Evolutionary conservation across 2,797 vertebrate genomes (phyloP).

Genomic region (Cyprinodon diabolis): DNA sequence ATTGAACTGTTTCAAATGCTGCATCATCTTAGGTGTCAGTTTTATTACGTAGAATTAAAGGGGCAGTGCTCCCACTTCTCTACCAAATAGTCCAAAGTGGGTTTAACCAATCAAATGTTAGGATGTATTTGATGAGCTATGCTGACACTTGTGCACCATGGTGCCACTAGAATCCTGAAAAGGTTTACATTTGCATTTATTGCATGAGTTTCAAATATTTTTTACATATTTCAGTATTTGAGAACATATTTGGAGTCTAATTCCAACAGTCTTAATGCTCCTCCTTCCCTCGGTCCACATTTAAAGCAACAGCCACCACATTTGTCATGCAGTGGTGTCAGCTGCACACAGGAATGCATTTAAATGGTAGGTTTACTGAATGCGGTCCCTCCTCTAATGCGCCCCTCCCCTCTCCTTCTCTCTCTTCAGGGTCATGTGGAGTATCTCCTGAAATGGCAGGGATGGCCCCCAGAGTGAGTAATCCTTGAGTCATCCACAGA

Average conservation of each 20-base stretch:
- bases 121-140: neutral
- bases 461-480: conserved; percentile 98
- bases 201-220: neutral
- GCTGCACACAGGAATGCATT: conserved; percentile 4
- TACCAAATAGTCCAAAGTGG: neutral
- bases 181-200: neutral
- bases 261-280: neutral
- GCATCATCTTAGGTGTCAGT: neutral
- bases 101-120: neutral
- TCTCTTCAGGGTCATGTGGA: conserved; percentile 92
- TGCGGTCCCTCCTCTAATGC: conserved; percentile 14
- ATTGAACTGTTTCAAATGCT: neutral
- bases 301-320: conserved; percentile 74
- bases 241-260: neutral
- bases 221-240: neutral
- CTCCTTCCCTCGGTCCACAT: conserved; percentile 1
- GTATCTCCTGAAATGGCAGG: conserved; percentile 98
- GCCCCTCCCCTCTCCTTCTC: neutral
- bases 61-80: neutral
- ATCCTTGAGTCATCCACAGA: conserved; percentile 58
- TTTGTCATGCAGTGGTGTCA: conserved; percentile 24
- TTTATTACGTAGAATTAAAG: neutral
- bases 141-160: no score
- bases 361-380: conserved; percentile 11
- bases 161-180: no score